phyloP scores from a whole-genome alignment of 2,113 vertebrate genomes.

The Phocoena phocoena region DNA sequence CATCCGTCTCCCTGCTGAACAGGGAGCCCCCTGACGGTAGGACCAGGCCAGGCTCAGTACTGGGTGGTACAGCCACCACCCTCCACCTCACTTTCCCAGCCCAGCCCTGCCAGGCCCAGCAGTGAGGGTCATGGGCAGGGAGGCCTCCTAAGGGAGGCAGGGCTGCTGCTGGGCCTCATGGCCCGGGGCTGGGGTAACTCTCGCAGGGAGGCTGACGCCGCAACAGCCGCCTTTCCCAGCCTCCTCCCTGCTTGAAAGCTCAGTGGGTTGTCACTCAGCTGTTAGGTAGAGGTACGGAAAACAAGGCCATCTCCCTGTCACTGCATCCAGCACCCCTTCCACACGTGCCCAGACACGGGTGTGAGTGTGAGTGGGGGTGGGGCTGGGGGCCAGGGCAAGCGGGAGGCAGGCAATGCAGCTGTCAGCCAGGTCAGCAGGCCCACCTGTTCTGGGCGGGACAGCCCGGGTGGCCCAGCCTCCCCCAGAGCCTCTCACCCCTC shows the following conservation, averaged over 20 bases:
- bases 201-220: constrained; percentile 53
- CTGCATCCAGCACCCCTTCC: background rate
- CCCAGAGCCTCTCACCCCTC: background rate
- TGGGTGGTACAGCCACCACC: background rate
- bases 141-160: constrained; percentile 33
- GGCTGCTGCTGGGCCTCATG: background rate
- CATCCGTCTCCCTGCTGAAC: background rate
- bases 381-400: background rate
- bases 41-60: background rate
- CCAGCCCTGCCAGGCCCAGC: background rate
- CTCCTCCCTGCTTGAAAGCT: constrained; percentile 49
- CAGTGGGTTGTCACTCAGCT: constrained; percentile 67
- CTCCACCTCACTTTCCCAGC: background rate
- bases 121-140: constrained; percentile 19
- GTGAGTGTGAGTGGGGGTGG: background rate
- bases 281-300: constrained; percentile 58
- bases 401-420: constrained; percentile 38
- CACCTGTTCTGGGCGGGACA: constrained; percentile 65
- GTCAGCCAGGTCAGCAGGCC: constrained; percentile 56
- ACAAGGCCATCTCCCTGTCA: constrained; percentile 58
- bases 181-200: background rate
- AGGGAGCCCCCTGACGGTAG: background rate
- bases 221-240: background rate
- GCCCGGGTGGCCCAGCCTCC: background rate
- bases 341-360: constrained; percentile 64